Percentiles rank a stretch among this genome's conserved stretches.
These are phyloP conservation scores for Catocala sponsa DNA, from an alignment of 2,888 invertebrate genomes.

Conservation along the genomic window DNA sequence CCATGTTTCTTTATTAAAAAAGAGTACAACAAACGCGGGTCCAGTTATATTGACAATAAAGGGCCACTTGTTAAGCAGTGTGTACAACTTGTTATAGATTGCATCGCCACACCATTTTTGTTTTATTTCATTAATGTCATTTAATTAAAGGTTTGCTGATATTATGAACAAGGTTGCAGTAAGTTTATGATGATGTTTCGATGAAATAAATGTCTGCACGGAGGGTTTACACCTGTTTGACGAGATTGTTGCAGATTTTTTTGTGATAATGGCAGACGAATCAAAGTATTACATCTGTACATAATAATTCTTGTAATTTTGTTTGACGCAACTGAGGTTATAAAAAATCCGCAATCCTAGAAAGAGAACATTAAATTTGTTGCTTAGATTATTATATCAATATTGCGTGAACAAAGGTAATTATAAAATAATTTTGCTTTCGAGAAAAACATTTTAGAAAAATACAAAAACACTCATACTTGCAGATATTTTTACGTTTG, in stretches of 20 bases:
- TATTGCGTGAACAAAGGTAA: no score
- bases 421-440: no score
- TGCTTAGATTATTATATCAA: no score
- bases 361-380: neutral
- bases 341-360: no score
- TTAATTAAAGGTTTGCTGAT: conserved; percentile 38
- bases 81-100: conserved; percentile 35
- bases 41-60: conserved; percentile 37
- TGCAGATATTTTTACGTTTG: no score
- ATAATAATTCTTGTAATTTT: conserved; percentile 16
- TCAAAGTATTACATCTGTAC: conserved; percentile 21
- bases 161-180: conserved; percentile 27
- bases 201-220: conserved; percentile 20
- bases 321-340: neutral
- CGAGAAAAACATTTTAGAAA: no score
- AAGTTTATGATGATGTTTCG: conserved; percentile 28
- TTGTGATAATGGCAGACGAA: conserved; percentile 18
- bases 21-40: conserved; percentile 20
- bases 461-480: no score
- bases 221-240: conserved; percentile 24
- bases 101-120: conserved; percentile 28
- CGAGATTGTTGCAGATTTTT: conserved; percentile 13
- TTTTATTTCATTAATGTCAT: conserved; percentile 33
- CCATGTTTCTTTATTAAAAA: conserved; percentile 39
- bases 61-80: conserved; percentile 27